Evolutionary conservation across 2,888 invertebrate species (phyloP), one percentile per base, ranked within the genome.

Genomic region (Drosophila leonis): DNA sequence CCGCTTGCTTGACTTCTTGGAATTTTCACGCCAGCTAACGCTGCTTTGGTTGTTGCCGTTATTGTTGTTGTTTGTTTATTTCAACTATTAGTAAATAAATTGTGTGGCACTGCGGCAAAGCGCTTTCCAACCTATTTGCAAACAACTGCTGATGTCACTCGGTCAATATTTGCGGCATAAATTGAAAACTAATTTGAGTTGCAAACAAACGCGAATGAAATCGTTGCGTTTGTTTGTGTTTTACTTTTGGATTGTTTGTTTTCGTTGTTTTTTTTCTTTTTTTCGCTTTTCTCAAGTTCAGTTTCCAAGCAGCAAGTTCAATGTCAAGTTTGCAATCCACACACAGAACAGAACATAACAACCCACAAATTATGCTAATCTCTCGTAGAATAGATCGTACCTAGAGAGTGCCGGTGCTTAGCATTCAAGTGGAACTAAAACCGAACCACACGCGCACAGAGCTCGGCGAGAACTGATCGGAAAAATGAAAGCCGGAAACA

Each of bases 171-270:
- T 87, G 69, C 55, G 39, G 42, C 61, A 69, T 44, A 73, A 79
- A 76, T 86, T 72, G 75, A 78, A 88, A 80, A 76, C 84, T 72
- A 78, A 84, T 88, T 86, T 75, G 57, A 62, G 65, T 63, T 62
- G 83, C 74, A 88, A 84, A 84, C 77, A 86, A 63, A 27, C 51
- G 51, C 54, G 27, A 62, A 74, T 75, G 71, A 66, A 77, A 68
- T 67, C 74, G 78, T 41, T 63, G 48, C 29, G 37, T 18, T 59
- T 73, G 27, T 65, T 67, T 66, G 59, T 49, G 44, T 42, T 52
- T 60, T 66, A 69, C 64, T 80, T 72, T 54, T 52, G 57, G 54
- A 24, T 35, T 46, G 41, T 46, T 62, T 54, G 71, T 65, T 41
- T 49, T 49, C n/a, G 12, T 18, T 12, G 27, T 31, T 48, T 44